Conservation (phyloP, 2,113 vertebrate species). For the Marmota monax region DNA sequence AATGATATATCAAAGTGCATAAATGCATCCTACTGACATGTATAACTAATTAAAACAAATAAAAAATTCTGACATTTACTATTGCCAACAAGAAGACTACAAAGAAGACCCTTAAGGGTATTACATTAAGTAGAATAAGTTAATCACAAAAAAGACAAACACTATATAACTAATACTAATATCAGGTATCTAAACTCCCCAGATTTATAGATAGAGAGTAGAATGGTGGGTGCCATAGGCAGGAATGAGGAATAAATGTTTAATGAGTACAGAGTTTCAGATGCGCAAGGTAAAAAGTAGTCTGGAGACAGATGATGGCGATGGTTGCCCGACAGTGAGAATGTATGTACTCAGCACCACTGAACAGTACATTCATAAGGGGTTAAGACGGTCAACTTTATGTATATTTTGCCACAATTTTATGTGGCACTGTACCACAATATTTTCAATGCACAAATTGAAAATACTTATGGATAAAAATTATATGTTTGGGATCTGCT, state of each 20-base stretch:
- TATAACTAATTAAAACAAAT: too few species aligned
- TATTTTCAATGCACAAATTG: not conserved
- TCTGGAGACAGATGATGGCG: not conserved
- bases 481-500: not conserved
- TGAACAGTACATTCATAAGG: not conserved
- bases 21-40: too few species aligned
- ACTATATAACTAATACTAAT: not conserved
- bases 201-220: not conserved
- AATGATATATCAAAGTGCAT: too few species aligned
- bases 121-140: not conserved
- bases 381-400: not conserved
- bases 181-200: not conserved
- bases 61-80: not conserved
- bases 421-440: too few species aligned
- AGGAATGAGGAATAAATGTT: not conserved
- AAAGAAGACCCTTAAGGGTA: not conserved
- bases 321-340: not conserved
- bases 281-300: not conserved
- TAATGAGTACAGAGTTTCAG: not conserved
- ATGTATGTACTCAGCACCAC: not conserved
- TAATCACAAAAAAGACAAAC: not conserved
- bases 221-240: not conserved
- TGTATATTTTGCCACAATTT: not conserved
- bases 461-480: conserved; percentile 56
- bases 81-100: not conserved